These are phyloP conservation scores for Mylabris sibirica DNA, from an alignment of 2,888 invertebrate genomes.

Conservation along the genomic window DNA sequence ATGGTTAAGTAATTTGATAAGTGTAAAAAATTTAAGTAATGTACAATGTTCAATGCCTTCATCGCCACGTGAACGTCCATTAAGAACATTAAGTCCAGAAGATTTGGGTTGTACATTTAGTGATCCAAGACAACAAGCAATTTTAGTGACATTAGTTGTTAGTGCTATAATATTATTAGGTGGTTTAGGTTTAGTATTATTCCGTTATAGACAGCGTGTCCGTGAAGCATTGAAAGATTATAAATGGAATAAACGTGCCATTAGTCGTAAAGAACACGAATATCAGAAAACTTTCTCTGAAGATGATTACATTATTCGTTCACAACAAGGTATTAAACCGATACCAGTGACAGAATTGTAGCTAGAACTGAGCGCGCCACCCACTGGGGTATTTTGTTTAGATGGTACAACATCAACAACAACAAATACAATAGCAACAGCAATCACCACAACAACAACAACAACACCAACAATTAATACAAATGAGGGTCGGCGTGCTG, in stretches of 20 bases:
- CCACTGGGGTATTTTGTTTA: conserved; percentile 77
- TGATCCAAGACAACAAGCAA: conserved; percentile 80
- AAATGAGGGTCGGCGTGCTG: conserved; percentile 59
- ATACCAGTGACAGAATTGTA: conserved; percentile 93
- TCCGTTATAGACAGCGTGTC: conserved; percentile 81
- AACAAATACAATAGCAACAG: neutral
- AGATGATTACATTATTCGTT: conserved; percentile 81
- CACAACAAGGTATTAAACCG: conserved; percentile 68
- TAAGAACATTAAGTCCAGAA: conserved; percentile 75
- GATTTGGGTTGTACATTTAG: conserved; percentile 83
- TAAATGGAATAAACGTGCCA: conserved; percentile 78
- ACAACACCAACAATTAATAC: neutral
- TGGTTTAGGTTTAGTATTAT: conserved; percentile 75
- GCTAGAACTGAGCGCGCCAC: conserved; percentile 94
- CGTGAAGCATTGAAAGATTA: conserved; percentile 84
- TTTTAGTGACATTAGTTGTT: conserved; percentile 79
- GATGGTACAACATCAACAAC: conserved; percentile 47
- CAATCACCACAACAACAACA: neutral
- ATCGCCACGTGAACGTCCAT: conserved; percentile 73
- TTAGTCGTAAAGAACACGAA: conserved; percentile 82
- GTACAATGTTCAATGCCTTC: conserved; percentile 79
- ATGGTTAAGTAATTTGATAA: conserved; percentile 79
- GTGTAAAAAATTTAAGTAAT: conserved; percentile 70
- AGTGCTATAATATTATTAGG: conserved; percentile 76
- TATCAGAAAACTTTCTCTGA: conserved; percentile 91